A percentile compares a stretch with the other conserved stretches of the same genome.
Evolutionary conservation across 92 coral and sea anemone species (phyloP).

Genomic region (Phenganax marumi): DNA sequence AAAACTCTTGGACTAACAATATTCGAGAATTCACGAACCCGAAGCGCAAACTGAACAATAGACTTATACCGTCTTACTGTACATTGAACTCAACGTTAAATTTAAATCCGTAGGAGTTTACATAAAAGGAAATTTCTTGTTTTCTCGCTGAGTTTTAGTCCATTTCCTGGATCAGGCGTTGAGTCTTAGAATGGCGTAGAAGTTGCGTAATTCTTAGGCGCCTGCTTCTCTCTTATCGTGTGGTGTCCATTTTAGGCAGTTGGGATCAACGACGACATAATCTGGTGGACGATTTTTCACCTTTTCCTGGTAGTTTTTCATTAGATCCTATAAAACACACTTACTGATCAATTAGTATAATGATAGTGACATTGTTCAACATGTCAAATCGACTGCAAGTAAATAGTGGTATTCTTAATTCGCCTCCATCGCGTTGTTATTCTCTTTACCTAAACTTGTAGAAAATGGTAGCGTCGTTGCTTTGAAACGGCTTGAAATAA

Average conservation of each 20-base stretch:
- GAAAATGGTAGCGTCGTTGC: too few relatives aligned
- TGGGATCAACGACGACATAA: constrained; percentile 80
- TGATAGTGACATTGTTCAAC: neutral
- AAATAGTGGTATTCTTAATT: too few relatives aligned
- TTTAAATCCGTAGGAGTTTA: neutral
- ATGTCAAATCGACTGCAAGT: neutral
- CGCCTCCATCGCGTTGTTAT: too few relatives aligned
- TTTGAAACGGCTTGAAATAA: too few relatives aligned
- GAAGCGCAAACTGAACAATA: too few relatives aligned
- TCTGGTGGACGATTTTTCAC: constrained; percentile 74
- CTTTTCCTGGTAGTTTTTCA: constrained; percentile 76
- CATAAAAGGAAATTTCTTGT: neutral
- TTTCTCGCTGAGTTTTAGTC: too few relatives aligned
- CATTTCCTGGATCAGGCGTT: neutral
- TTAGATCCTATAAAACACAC: constrained; percentile 63
- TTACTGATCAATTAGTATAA: neutral
- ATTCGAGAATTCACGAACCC: too few relatives aligned
- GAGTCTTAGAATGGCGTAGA: neutral
- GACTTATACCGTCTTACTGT: too few relatives aligned
- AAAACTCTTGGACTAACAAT: too few relatives aligned
- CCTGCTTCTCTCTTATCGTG: constrained; percentile 35
- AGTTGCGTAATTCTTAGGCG: neutral
- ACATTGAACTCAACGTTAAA: neutral
- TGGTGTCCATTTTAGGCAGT: constrained; percentile 80
- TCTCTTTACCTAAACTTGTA: too few relatives aligned